Evolutionary conservation across 2,888 invertebrate species (phyloP).

Genomic region (Nomada goodeniana): DNA sequence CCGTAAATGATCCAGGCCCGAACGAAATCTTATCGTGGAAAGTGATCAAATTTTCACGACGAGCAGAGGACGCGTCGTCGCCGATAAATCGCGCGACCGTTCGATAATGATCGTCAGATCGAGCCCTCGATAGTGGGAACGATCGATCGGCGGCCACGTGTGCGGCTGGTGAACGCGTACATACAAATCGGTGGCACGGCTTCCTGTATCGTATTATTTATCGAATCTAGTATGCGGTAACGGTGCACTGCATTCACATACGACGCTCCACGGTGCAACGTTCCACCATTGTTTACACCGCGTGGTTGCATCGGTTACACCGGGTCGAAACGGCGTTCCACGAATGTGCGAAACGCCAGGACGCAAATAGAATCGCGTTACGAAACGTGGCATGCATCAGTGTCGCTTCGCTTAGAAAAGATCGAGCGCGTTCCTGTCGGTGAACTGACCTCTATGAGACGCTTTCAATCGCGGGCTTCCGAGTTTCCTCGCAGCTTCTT

Average conservation of each 20-base stretch:
- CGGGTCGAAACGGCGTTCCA: slow-evolving; percentile 36
- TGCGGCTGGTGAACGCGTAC: slow-evolving; percentile 52
- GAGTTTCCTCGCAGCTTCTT: too few species aligned
- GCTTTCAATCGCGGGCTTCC: too few species aligned
- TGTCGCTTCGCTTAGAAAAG: neutral
- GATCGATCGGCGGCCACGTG: slow-evolving; percentile 49
- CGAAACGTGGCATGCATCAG: slow-evolving; percentile 9
- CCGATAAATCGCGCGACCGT: slow-evolving; percentile 37
- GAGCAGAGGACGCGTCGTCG: slow-evolving; percentile 28
- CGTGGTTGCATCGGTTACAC: slow-evolving; percentile 44
- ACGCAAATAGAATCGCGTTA: slow-evolving; percentile 51
- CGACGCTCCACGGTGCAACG: slow-evolving; percentile 46
- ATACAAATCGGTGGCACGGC: slow-evolving; percentile 72
- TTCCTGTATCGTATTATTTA: slow-evolving; percentile 76
- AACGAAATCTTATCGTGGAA: slow-evolving; percentile 26
- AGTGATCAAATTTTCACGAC: slow-evolving; percentile 39
- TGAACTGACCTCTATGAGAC: neutral
- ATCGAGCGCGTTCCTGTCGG: neutral
- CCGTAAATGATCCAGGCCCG: neutral
- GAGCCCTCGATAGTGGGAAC: slow-evolving; percentile 33
- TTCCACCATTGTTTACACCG: slow-evolving; percentile 71
- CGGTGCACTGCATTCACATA: slow-evolving; percentile 74
- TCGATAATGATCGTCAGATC: slow-evolving; percentile 55
- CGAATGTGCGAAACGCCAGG: slow-evolving; percentile 42
- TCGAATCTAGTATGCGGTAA: slow-evolving; percentile 73